Conservation (phyloP, 2,797 vertebrate species). For the Sus cebifrons region DNA sequence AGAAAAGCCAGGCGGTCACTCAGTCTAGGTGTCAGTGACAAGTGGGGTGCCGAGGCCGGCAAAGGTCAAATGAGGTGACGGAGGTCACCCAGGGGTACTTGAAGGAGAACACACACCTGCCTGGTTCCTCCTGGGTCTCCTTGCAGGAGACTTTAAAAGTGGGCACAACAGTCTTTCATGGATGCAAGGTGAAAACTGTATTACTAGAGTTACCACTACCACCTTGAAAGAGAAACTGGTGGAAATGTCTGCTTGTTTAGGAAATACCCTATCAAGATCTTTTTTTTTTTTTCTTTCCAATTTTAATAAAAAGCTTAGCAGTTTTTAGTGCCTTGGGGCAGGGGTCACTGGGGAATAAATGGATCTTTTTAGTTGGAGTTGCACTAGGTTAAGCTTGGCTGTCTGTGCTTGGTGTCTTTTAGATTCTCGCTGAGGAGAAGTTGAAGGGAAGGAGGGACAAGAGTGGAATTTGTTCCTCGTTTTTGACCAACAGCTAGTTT, state of each 20-base stretch:
- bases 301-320: neutral
- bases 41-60: neutral
- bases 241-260: neutral
- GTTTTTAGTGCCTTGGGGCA: neutral
- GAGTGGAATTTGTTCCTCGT: neutral
- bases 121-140: neutral
- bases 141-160: neutral
- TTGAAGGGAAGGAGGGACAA: neutral
- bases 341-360: neutral
- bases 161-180: neutral
- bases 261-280: neutral
- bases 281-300: neutral
- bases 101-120: too few species aligned
- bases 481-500: neutral
- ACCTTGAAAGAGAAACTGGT: constrained; percentile 34
- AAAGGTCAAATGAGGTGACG: neutral
- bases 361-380: neutral
- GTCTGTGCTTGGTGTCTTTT: neutral
- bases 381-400: neutral
- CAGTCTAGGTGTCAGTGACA: neutral
- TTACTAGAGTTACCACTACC: neutral
- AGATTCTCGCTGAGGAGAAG: neutral
- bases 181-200: neutral
- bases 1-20: neutral
- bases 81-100: neutral